These are phyloP conservation scores for Pachyramphus minor DNA, from an alignment of 2,113 vertebrate genomes.

Conservation along the genomic window DNA sequence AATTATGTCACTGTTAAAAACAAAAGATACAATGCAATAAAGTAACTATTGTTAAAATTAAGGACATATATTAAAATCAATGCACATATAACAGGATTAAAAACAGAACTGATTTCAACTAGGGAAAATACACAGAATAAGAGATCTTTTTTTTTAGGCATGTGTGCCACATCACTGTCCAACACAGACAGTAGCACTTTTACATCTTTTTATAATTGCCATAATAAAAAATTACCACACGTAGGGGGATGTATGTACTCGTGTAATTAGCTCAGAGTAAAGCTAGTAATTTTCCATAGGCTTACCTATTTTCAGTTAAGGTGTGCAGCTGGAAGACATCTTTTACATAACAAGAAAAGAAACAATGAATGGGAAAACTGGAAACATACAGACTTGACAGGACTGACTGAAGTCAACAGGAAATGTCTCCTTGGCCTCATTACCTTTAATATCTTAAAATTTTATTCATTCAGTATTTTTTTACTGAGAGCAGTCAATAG, in stretches of 20 bases:
- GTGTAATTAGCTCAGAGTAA: neutral
- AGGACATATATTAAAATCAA: too few relatives aligned
- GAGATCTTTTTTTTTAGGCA: neutral
- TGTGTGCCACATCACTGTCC: neutral
- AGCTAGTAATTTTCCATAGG: neutral
- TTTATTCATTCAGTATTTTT: neutral
- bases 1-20: neutral
- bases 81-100: neutral
- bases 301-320: neutral
- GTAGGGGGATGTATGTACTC: neutral
- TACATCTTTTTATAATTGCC: neutral
- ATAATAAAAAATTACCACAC: neutral
- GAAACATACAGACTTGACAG: neutral
- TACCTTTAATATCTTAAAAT: neutral
- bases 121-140: neutral
- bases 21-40: neutral
- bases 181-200: neutral
- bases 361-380: neutral
- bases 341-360: neutral
- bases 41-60: neutral
- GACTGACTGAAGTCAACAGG: neutral
- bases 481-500: neutral
- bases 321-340: neutral
- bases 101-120: neutral
- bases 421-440: neutral